Evolutionary conservation across 2,888 invertebrate genomes (phyloP).

Genomic region (Clunio marinus): DNA sequence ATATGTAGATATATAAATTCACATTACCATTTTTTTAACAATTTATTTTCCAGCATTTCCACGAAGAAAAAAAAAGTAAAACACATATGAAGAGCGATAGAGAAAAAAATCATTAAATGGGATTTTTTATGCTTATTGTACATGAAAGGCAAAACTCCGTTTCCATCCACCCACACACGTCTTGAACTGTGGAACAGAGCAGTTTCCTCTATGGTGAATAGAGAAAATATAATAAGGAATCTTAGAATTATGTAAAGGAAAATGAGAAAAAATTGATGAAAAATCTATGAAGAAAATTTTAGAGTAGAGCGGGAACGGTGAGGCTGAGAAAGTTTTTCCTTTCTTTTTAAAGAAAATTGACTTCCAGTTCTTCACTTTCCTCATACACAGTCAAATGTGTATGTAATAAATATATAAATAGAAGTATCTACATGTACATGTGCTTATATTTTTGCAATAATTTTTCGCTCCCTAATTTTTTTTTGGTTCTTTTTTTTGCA

Average conservation of each 20-base stretch:
- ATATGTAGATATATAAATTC: no score
- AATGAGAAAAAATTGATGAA: conserved; percentile 7
- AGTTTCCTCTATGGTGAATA: neutral
- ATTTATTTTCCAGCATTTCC: conserved; percentile 6
- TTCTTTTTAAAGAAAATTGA: neutral
- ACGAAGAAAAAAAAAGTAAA: conserved; percentile 4
- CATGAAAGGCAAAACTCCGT: conserved; percentile 10
- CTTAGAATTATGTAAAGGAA: neutral
- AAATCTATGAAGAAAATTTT: neutral
- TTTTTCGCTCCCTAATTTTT: conserved; percentile 5
- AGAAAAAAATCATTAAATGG: conserved; percentile 6
- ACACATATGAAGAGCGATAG: neutral
- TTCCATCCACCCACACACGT: conserved; percentile 2
- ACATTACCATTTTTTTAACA: conserved; percentile 1
- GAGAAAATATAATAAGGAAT: neutral
- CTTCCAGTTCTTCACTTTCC: neutral
- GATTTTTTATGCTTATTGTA: conserved; percentile 10
- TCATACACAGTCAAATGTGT: neutral
- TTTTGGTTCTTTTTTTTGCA: no score
- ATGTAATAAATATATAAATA: no score
- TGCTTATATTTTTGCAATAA: conserved; percentile 10
- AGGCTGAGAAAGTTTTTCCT: neutral
- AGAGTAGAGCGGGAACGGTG: neutral
- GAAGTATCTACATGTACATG: no score
- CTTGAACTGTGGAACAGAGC: neutral